Evolutionary conservation across 2,113 vertebrate species (phyloP).

Genomic region (Potamarius usumacintae): DNA sequence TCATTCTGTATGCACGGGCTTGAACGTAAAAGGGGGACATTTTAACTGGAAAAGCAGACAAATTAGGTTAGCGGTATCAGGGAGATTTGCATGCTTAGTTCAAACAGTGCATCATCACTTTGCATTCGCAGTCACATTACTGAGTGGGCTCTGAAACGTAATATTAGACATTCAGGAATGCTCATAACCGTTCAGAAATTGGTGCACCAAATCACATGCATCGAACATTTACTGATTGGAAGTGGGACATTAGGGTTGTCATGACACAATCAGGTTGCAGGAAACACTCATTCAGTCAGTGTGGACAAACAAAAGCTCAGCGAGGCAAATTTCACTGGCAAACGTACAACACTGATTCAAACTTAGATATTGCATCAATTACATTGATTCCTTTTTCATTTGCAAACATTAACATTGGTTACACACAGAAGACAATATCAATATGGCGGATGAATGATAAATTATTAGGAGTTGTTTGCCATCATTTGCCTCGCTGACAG

Average conservation of each 20-base stretch:
- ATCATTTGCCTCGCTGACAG: constrained; percentile 39
- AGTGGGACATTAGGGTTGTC: constrained; percentile 40
- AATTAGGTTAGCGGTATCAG: constrained; percentile 38
- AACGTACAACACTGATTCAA: constrained; percentile 3
- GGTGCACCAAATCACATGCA: constrained; percentile 50
- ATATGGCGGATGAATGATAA: not conserved
- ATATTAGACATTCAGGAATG: constrained; percentile 51
- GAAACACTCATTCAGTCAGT: constrained; percentile 47
- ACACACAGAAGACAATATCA: not conserved
- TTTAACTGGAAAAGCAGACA: constrained; percentile 49
- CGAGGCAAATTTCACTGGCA: constrained; percentile 39
- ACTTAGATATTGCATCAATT: not conserved
- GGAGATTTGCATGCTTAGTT: constrained; percentile 47
- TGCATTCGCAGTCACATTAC: constrained; percentile 50
- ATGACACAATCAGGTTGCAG: constrained; percentile 50
- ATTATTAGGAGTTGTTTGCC: constrained; percentile 18
- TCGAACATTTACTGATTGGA: constrained; percentile 38
- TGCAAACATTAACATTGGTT: not conserved
- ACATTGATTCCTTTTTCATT: not conserved
- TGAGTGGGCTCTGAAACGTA: constrained; percentile 7
- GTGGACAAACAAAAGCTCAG: constrained; percentile 42
- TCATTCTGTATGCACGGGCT: constrained; percentile 26
- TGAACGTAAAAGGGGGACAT: constrained; percentile 17
- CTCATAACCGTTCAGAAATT: constrained; percentile 36
- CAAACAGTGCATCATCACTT: constrained; percentile 51